Evolutionary conservation across 1,140 invertebrate species (phyloP), one percentile per base, ranked within the genome.

Genomic region (Zophobas atratus): DNA sequence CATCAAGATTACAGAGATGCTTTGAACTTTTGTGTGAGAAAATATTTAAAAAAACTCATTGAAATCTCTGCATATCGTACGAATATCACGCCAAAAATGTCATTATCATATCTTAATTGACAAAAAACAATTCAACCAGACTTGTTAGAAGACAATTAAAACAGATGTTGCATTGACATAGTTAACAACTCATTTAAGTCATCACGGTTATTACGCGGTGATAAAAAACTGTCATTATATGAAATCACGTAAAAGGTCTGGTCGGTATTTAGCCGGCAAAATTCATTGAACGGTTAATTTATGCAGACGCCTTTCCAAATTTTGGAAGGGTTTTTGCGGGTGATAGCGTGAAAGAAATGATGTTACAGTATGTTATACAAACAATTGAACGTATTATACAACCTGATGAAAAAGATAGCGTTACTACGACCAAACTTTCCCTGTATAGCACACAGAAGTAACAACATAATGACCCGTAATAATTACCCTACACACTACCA

Each of bases 81-180:
- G 8, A 46, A 46, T 39, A 46, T 46, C 8, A 46, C 8, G 8
- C 8, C 3, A 46, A 46, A 8, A 6, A 60, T 1, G 6, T 1
- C 5, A 67, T 67, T 43, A 67, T 20, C 60, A 67, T 43, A 43
- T 67, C 33, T 41, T 67, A 36, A 43, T 46, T 67, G 60, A 32
- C 5, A 0, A 43, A 67, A 67, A 6, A 1, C 1, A 60, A 60
- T 36, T 63, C 3, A 49, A 51, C 49, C n/a, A 36, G 5, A 63
- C 1, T 20, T 43, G n/a, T 20, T 20, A 20, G 20, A 20, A 67
- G 20, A 67, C 60, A 67, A 67, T 67, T 67, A 67, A 63, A 39
- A 39, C 39, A 63, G 39, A 32, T 63, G 57, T 36, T 43, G 41
- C 60, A 67, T 67, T 67, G 60, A 67, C 60, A 67, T 33, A 67